Evolutionary conservation across 1,140 invertebrate genomes (phyloP).

Genomic region (Galleria mellonella): DNA sequence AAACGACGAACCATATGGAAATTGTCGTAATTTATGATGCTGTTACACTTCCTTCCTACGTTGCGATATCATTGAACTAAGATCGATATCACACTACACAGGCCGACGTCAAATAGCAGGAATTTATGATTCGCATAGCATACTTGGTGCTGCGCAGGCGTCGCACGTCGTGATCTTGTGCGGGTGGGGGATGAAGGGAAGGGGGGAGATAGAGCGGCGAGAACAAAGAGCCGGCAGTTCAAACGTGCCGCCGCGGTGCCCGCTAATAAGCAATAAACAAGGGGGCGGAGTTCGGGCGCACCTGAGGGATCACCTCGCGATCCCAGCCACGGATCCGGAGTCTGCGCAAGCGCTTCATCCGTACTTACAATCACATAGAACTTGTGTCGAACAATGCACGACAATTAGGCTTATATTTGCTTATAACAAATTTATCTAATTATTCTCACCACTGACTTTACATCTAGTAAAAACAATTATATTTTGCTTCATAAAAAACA

Average conservation of each 20-base stretch:
- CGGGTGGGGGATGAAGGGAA: conserved; percentile 16
- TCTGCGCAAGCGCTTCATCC: conserved; percentile 12
- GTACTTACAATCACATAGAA: background rate
- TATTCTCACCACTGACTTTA: no score
- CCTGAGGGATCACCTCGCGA: conserved; percentile 58
- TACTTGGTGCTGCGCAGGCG: conserved; percentile 27
- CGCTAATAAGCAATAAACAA: conserved; percentile 72
- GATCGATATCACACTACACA: conserved; percentile 55
- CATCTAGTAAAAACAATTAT: no score
- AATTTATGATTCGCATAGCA: conserved; percentile 60
- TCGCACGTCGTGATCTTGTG: conserved; percentile 37
- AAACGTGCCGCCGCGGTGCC: conserved; percentile 54
- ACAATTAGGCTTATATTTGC: no score
- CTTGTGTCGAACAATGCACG: background rate
- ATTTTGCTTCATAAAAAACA: no score
- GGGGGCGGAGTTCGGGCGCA: conserved; percentile 53
- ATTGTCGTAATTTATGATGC: conserved; percentile 21
- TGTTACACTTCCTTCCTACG: conserved; percentile 45
- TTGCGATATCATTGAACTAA: conserved; percentile 42
- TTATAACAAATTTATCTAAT: no score
- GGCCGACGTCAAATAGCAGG: conserved; percentile 55
- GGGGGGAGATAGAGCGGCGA: conserved; percentile 36
- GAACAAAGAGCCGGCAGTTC: conserved; percentile 58
- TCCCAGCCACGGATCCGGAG: conserved; percentile 10
- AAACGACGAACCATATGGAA: conserved; percentile 3